Percentiles rank a stretch among this genome's conserved stretches.
Evolutionary conservation across 2,113 vertebrate species (phyloP).

Genomic region (Stegostoma tigrinum): DNA sequence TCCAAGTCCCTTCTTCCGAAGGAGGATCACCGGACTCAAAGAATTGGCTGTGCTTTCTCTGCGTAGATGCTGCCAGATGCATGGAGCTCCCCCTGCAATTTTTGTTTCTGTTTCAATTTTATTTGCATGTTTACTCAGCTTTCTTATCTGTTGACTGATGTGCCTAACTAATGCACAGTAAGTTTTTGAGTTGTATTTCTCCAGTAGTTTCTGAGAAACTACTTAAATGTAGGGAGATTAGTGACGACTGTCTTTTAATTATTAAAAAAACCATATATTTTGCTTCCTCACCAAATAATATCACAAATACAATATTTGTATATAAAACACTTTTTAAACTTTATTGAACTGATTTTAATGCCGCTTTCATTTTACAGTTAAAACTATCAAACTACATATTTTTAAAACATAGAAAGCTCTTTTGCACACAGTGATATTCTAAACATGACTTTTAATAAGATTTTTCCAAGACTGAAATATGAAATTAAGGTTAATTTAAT

Average conservation of each 20-base stretch:
- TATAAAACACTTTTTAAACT: slow-evolving; percentile 36
- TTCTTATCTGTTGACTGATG: neutral
- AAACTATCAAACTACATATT: slow-evolving; percentile 41
- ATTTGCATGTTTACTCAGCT: neutral
- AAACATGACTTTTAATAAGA: slow-evolving; percentile 43
- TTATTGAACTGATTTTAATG: slow-evolving; percentile 42
- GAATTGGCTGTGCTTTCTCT: no score
- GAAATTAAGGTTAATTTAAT: slow-evolving; percentile 72
- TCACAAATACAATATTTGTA: slow-evolving; percentile 34
- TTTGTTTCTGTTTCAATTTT: neutral
- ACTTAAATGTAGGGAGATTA: neutral
- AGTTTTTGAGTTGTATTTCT: neutral
- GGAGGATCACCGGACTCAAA: no score
- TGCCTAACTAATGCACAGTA: neutral
- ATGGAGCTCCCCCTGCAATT: no score
- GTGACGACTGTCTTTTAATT: neutral
- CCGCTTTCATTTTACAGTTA: slow-evolving; percentile 42
- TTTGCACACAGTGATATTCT: slow-evolving; percentile 38
- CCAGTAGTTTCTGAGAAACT: neutral
- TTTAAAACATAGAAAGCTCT: slow-evolving; percentile 39
- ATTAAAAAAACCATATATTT: neutral
- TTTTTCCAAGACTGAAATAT: slow-evolving; percentile 58
- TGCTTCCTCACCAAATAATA: neutral
- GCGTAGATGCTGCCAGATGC: no score
- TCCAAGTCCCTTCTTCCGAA: no score